Percentiles rank a stretch among this genome's conserved stretches.
Conservation (phyloP, 2,113 vertebrate genomes). For the Pionites leucogaster region DNA sequence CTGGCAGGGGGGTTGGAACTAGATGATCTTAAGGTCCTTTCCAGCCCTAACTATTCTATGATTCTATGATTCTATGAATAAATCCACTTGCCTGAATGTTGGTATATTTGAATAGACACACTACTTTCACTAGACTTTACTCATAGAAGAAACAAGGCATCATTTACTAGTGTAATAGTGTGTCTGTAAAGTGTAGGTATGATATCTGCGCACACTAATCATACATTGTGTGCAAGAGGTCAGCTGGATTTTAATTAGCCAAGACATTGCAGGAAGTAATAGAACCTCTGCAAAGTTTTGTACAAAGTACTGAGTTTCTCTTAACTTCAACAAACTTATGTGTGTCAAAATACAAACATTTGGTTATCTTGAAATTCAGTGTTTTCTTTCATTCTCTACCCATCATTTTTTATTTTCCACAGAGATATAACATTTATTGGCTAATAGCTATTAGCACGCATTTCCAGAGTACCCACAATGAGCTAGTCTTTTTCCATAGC, state of each 20-base stretch:
- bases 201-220: background rate
- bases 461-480: background rate
- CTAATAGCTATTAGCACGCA: background rate
- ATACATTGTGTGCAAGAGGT: background rate
- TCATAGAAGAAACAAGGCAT: background rate
- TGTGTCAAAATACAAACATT: slow-evolving; percentile 2
- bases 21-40: too few species aligned
- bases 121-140: background rate
- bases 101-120: background rate
- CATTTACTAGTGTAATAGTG: background rate
- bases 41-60: too few species aligned
- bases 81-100: background rate
- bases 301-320: background rate
- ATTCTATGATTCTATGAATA: background rate
- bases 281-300: background rate
- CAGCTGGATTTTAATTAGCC: background rate
- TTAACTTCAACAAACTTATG: background rate
- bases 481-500: background rate
- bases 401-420: background rate
- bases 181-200: background rate
- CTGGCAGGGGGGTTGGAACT: too few species aligned
- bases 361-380: background rate
- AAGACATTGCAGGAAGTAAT: background rate
- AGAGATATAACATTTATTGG: background rate
- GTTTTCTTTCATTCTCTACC: background rate